phyloP scores from a whole-genome alignment of 2,113 vertebrate genomes.

The Microcebus griseorufus region DNA sequence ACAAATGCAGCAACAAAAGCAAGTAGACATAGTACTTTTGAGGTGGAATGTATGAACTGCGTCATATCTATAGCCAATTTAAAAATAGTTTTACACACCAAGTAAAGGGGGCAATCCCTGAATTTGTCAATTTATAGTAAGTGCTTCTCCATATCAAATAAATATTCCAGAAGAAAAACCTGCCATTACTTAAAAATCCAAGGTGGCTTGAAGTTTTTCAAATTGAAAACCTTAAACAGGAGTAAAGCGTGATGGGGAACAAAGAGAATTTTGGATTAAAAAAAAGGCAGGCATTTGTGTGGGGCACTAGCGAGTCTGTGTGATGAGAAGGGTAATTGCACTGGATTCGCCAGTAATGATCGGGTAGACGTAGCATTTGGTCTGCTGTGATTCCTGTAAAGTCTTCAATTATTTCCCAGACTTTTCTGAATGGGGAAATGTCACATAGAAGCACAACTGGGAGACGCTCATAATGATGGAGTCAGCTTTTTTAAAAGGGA shows the following conservation, averaged over 20 bases:
- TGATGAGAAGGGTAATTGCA: not conserved
- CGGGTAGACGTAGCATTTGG: not conserved
- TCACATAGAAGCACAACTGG: not conserved
- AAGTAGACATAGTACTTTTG: not conserved
- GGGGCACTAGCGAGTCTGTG: not conserved
- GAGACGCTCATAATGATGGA: not conserved
- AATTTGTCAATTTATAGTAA: conserved; percentile 9
- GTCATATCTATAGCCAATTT: not conserved
- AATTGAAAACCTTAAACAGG: conserved; percentile 9
- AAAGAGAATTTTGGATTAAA: conserved; percentile 20
- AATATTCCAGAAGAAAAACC: conserved; percentile 18
- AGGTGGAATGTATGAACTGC: not conserved
- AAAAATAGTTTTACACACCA: not conserved
- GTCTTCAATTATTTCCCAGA: conserved; percentile 43
- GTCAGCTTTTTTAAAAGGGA: not conserved
- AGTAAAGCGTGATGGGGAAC: not conserved
- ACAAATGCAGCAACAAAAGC: not conserved
- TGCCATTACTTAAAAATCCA: conserved; percentile 36
- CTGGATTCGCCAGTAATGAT: not conserved
- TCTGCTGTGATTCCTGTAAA: not conserved
- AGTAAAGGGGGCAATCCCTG: not conserved
- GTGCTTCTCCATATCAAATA: not conserved
- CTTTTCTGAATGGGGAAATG: conserved; percentile 46
- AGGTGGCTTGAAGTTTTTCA: not conserved
- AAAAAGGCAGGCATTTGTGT: not conserved